Evolutionary conservation across 64 coral and sea anemone species (phyloP), one percentile per base, ranked within the genome.

Genomic region (Stylophora pistillata): DNA sequence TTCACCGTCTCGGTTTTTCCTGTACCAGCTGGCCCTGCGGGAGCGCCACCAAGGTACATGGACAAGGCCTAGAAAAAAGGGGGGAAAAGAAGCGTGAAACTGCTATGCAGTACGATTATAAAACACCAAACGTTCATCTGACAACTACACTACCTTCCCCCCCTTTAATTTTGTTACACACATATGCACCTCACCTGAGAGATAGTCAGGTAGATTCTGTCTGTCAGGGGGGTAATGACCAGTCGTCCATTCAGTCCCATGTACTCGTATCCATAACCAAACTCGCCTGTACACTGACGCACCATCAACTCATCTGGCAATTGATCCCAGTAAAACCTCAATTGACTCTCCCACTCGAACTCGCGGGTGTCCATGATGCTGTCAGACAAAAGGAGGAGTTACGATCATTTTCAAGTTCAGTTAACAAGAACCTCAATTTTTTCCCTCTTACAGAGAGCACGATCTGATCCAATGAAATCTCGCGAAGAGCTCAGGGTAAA

Each of bases 251-350:
- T 98, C 3, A 98, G 76, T 74, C 96, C 96, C 96, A 98, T 98
- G 82, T 98, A 98, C 78, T 98, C 96, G 53, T 98, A 98, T 25
- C 96, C 96, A 82, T 98, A 98, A n/a, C 96, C 96, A 86, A 98
- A 98, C 77, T 91, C 88, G 32, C 96, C 96, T 2, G 96, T 95
- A 74, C 96, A 98, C 63, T 98, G 96, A 52, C 93, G 83, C 14
- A 98, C 90, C 90, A 94, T 98, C 74, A 98, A 54, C 76, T 98
- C 93, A 29, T 98, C 96, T 17, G 93, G 96, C 4, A 30, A 56
- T 70, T 94, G 96, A 52, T 98, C 96, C 96, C 96, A 98, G 55
- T 98, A 98, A 20, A 98, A 98, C 31, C 96, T 78, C 29, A 98
- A 62, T 81, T 98, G 96, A 56, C 96, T 98, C 68, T 98, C 96